Conservation (phyloP, 2,797 vertebrate genomes). For the Gambusia yucatana region DNA sequence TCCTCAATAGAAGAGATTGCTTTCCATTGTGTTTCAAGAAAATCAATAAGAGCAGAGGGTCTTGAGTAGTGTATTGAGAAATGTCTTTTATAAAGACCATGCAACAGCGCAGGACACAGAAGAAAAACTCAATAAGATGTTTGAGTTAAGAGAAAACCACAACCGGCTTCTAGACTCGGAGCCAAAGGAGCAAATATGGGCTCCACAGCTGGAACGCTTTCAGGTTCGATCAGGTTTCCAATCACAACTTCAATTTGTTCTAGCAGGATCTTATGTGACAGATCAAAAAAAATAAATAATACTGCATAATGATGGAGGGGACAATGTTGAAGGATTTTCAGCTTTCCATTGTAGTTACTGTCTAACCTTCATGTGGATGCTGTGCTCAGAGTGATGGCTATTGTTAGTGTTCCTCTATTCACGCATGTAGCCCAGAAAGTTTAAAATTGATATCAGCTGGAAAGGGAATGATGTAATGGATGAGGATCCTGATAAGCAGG, state of each 20-base stretch:
- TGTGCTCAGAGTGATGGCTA: not conserved
- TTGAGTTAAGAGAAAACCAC: constrained; percentile 50
- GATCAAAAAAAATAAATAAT: not conserved
- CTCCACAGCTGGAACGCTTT: not conserved
- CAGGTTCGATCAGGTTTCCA: not conserved
- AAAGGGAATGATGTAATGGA: no score
- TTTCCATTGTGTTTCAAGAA: constrained; percentile 30
- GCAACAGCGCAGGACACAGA: constrained; percentile 42
- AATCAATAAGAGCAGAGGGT: constrained; percentile 21
- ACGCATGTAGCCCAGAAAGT: not conserved
- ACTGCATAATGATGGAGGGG: not conserved
- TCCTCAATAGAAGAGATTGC: constrained; percentile 23
- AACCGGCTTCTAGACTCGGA: constrained; percentile 2
- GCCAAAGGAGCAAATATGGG: not conserved
- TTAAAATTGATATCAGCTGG: not conserved
- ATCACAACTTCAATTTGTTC: not conserved
- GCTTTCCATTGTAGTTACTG: not conserved
- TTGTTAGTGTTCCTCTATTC: not conserved
- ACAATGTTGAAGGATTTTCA: not conserved
- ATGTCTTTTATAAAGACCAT: constrained; percentile 17
- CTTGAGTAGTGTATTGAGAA: constrained; percentile 16
- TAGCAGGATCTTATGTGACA: not conserved
- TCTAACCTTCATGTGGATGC: not conserved
- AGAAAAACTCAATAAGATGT: constrained; percentile 40
- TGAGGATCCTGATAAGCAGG: no score